Percentiles rank a stretch among this genome's conserved stretches.
phyloP scores from a whole-genome alignment of 1,140 invertebrate species.

The Probaryconus sp. region DNA sequence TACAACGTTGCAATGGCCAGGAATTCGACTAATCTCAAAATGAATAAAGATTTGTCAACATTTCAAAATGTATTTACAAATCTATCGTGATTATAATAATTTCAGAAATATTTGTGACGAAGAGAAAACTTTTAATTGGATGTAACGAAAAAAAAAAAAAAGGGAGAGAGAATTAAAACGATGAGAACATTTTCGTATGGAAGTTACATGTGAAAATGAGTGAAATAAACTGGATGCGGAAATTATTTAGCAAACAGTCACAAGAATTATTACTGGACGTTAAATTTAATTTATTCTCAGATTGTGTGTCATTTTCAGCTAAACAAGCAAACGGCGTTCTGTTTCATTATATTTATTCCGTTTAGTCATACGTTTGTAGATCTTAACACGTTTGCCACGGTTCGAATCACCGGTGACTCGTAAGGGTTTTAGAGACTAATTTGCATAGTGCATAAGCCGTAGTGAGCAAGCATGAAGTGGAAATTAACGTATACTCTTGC shows the following conservation, averaged over 20 bases:
- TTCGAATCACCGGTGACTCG: slow-evolving; percentile 51
- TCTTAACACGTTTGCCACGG: slow-evolving; percentile 46
- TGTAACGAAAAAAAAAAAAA: no score
- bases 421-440: slow-evolving; percentile 48
- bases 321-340: slow-evolving; percentile 47
- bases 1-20: no score
- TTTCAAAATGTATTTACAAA: no score
- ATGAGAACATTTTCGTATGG: slow-evolving; percentile 1
- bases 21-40: no score
- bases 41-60: no score
- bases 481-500: slow-evolving; percentile 52
- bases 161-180: neutral
- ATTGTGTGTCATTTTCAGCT: slow-evolving; percentile 41
- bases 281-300: slow-evolving; percentile 43
- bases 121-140: no score
- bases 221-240: slow-evolving; percentile 26
- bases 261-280: slow-evolving; percentile 27
- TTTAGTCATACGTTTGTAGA: slow-evolving; percentile 49
- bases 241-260: slow-evolving; percentile 33
- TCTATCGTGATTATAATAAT: no score
- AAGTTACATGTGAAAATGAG: slow-evolving; percentile 21
- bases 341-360: slow-evolving; percentile 49
- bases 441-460: slow-evolving; percentile 52
- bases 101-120: no score
- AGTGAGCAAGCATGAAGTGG: slow-evolving; percentile 52